Evolutionary conservation across 1,140 invertebrate species (phyloP).

Genomic region (Trichonephila clavata): DNA sequence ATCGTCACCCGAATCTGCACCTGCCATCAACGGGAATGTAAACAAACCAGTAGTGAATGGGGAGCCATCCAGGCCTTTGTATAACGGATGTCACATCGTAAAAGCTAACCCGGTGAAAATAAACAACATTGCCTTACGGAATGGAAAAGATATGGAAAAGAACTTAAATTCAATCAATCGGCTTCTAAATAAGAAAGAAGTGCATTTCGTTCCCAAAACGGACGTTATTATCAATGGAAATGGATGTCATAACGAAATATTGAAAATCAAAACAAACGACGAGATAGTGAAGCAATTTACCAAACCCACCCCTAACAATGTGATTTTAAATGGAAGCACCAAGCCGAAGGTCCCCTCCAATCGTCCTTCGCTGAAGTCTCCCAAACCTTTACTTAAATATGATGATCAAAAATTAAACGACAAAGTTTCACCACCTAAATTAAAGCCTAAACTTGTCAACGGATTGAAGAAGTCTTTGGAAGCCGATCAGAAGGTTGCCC

Average conservation of each 20-base stretch:
- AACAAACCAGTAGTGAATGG: slow-evolving; percentile 32
- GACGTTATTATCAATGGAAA: slow-evolving; percentile 58
- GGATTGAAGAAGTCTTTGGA: slow-evolving; percentile 31
- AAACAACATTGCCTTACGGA: not conserved
- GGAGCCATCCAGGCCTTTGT: not conserved
- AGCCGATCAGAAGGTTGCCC: not conserved
- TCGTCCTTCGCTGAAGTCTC: slow-evolving; percentile 40
- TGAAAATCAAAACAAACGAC: slow-evolving; percentile 32
- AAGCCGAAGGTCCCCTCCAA: slow-evolving; percentile 72
- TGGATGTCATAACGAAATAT: not conserved
- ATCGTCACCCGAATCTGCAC: not conserved
- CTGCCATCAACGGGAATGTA: slow-evolving; percentile 3
- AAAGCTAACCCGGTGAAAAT: slow-evolving; percentile 51
- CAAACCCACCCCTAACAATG: not conserved
- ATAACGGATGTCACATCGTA: slow-evolving; percentile 54
- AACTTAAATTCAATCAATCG: slow-evolving; percentile 41
- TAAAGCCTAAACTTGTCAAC: slow-evolving; percentile 9
- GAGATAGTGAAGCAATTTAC: slow-evolving; percentile 35
- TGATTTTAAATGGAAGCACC: not conserved
- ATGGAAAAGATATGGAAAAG: slow-evolving; percentile 52
- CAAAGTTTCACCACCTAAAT: not conserved
- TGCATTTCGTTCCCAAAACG: slow-evolving; percentile 39
- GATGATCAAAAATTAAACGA: slow-evolving; percentile 16
- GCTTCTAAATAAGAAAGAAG: slow-evolving; percentile 45
- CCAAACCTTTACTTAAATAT: slow-evolving; percentile 7